These are phyloP conservation scores for Rhagonycha fulva DNA, from an alignment of 2,888 invertebrate species.

Conservation along the genomic window DNA sequence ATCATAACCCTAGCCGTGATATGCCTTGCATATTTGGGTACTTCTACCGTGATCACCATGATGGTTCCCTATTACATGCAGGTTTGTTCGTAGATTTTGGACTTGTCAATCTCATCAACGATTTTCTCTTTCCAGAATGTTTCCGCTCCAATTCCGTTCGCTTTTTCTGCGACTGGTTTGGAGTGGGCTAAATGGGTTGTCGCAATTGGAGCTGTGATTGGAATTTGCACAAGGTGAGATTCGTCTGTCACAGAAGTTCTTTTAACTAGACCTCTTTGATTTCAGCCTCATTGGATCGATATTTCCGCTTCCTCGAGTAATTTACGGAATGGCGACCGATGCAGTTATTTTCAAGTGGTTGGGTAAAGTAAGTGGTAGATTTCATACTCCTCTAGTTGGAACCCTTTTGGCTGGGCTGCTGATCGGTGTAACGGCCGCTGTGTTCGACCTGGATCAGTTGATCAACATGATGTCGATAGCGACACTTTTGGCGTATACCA, in stretches of 20 bases:
- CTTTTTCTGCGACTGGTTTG: constrained; percentile 78
- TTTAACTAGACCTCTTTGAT: constrained; percentile 13
- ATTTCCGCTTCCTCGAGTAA: constrained; percentile 83
- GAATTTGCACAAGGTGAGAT: constrained; percentile 76
- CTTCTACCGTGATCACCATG: constrained; percentile 85
- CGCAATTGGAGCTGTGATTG: constrained; percentile 82
- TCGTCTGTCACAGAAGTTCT: background rate
- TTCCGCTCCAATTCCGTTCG: constrained; percentile 79
- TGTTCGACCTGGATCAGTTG: constrained; percentile 71
- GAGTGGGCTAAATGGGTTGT: constrained; percentile 81
- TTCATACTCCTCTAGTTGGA: constrained; percentile 79
- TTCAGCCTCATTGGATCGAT: constrained; percentile 80
- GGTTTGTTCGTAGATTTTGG: constrained; percentile 51
- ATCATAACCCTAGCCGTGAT: constrained; percentile 80
- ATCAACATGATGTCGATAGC: constrained; percentile 82
- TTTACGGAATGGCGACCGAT: constrained; percentile 88
- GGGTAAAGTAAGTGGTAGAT: constrained; percentile 72
- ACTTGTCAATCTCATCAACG: background rate
- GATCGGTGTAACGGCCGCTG: constrained; percentile 72
- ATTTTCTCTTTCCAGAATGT: constrained; percentile 61
- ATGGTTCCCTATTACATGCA: constrained; percentile 82
- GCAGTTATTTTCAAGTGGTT: constrained; percentile 79
- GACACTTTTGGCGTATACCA: constrained; percentile 72
- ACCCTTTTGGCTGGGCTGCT: constrained; percentile 75
- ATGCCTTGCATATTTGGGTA: constrained; percentile 87